These are phyloP conservation scores for Ceramica pisi DNA, from an alignment of 2,888 invertebrate genomes.

Conservation along the genomic window DNA sequence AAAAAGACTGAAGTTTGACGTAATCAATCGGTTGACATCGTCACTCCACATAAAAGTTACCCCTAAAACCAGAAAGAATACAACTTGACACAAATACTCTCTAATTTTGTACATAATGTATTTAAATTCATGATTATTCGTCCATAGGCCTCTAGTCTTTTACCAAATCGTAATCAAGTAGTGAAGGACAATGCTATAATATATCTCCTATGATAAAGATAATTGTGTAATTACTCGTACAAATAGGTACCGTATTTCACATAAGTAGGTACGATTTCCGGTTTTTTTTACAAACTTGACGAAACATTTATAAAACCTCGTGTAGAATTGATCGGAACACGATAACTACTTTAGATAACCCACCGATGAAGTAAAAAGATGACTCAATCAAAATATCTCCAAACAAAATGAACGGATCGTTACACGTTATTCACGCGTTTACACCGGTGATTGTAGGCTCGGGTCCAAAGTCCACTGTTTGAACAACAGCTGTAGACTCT, in stretches of 20 bases:
- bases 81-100: neutral
- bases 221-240: neutral
- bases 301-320: slow-evolving; percentile 22
- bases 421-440: slow-evolving; percentile 77
- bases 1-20: neutral
- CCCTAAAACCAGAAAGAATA: neutral
- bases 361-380: slow-evolving; percentile 47
- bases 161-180: neutral
- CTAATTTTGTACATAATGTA: neutral
- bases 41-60: neutral
- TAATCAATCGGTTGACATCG: neutral
- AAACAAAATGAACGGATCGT: slow-evolving; percentile 72
- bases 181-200: neutral
- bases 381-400: slow-evolving; percentile 69
- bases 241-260: neutral
- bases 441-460: slow-evolving; percentile 85
- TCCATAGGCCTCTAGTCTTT: neutral
- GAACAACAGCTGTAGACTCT: slow-evolving; percentile 85
- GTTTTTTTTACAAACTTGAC: slow-evolving; percentile 24
- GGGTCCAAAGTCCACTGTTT: slow-evolving; percentile 87
- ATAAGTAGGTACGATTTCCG: slow-evolving; percentile 11
- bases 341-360: slow-evolving; percentile 38
- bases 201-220: neutral
- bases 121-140: neutral
- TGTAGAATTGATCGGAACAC: slow-evolving; percentile 24